Evolutionary conservation across 2,113 vertebrate species (phyloP).

Genomic region (Casuarius casuarius): DNA sequence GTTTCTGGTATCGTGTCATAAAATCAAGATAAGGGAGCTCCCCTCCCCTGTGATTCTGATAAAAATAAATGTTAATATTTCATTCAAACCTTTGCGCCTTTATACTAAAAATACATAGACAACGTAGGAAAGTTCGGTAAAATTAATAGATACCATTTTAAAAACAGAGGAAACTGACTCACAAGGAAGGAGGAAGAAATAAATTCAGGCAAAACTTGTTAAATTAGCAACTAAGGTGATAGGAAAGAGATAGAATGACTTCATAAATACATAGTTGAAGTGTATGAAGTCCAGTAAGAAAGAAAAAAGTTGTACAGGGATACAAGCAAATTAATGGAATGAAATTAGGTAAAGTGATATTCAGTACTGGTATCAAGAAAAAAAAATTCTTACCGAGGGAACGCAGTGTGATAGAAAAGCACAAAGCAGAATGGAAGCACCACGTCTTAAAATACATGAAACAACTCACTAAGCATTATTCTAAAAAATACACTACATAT

Average conservation of each 20-base stretch:
- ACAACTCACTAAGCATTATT: neutral
- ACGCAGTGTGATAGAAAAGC: neutral
- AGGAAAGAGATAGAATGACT: neutral
- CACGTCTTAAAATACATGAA: neutral
- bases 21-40: neutral
- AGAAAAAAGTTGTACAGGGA: neutral
- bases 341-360: neutral
- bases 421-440: constrained; percentile 15
- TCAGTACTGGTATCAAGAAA: neutral
- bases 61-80: neutral
- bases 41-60: neutral
- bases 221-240: neutral
- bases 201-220: neutral
- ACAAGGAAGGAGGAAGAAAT: neutral
- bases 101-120: neutral
- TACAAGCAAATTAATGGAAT: neutral
- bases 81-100: neutral
- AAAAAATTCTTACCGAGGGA: neutral
- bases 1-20: neutral
- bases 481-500: neutral
- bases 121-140: neutral
- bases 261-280: neutral
- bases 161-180: neutral
- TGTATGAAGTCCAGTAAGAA: neutral
- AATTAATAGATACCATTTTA: neutral